Conservation (phyloP, 2,113 vertebrate genomes). For the Scomber colias region DNA sequence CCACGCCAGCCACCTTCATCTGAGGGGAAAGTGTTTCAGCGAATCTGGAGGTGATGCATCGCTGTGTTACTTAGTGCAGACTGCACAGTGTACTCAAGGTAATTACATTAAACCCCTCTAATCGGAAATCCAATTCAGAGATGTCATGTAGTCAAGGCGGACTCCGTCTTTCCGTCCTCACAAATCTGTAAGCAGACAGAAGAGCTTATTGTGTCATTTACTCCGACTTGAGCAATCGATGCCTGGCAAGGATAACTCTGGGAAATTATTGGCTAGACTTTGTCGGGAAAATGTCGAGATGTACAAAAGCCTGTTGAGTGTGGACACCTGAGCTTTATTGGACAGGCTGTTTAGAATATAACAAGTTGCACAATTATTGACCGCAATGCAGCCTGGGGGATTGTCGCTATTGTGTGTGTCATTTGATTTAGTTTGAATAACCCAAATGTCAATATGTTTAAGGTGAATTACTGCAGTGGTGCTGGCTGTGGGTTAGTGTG, state of each 20-base stretch:
- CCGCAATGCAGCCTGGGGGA: slow-evolving; percentile 17
- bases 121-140: slow-evolving; percentile 78
- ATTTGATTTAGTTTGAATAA: slow-evolving; percentile 67
- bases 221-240: slow-evolving; percentile 66
- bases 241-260: slow-evolving; percentile 60
- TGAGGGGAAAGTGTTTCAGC: slow-evolving; percentile 30
- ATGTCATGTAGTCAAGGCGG: slow-evolving; percentile 66
- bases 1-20: slow-evolving; percentile 7
- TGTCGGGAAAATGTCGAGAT: slow-evolving; percentile 42
- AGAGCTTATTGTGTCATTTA: slow-evolving; percentile 61
- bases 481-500: slow-evolving; percentile 16
- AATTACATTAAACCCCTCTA: slow-evolving; percentile 81
- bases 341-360: slow-evolving; percentile 8
- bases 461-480: slow-evolving; percentile 17
- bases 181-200: slow-evolving; percentile 43
- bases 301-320: slow-evolving; percentile 16
- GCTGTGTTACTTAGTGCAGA: slow-evolving; percentile 48
- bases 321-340: slow-evolving; percentile 18
- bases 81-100: slow-evolving; percentile 66
- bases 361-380: slow-evolving; percentile 39
- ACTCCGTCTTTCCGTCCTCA: slow-evolving; percentile 32
- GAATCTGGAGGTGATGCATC: slow-evolving; percentile 57
- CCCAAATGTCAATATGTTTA: slow-evolving; percentile 69
- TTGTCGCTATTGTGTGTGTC: slow-evolving; percentile 48
- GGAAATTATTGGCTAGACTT: slow-evolving; percentile 66